Percentiles rank a stretch among this genome's conserved stretches.
These are phyloP conservation scores for Uropsilus gracilis DNA, from an alignment of 2,113 vertebrate species.

Conservation along the genomic window DNA sequence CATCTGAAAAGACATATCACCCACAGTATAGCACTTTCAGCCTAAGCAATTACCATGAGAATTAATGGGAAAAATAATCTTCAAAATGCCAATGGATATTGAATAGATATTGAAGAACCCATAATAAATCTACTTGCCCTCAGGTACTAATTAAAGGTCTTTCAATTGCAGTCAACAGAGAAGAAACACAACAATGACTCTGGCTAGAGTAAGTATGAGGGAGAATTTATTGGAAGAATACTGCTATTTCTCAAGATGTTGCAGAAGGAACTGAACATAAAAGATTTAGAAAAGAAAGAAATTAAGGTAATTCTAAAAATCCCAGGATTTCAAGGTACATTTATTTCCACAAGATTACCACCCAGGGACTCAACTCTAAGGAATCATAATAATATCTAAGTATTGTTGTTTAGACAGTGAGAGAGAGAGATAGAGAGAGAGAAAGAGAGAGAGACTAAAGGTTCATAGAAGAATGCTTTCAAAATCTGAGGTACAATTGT, in stretches of 20 bases:
- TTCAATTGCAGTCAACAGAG: constrained; percentile 16
- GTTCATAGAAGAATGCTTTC: neutral
- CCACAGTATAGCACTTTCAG: neutral
- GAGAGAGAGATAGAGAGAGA: too few species aligned
- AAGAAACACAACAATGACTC: constrained; percentile 40
- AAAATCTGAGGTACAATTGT: neutral
- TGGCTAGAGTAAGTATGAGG: neutral
- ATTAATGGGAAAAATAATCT: constrained; percentile 43
- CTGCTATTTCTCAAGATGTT: constrained; percentile 25
- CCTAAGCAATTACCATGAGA: constrained; percentile 40
- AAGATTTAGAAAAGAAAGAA: constrained; percentile 25
- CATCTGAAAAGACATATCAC: constrained; percentile 25
- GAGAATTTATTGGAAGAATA: neutral
- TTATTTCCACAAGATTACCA: neutral
- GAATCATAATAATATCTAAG: neutral
- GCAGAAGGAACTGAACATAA: constrained; percentile 29
- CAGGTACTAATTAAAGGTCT: constrained; percentile 39
- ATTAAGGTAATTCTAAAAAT: neutral
- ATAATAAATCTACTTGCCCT: constrained; percentile 47
- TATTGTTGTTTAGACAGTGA: constrained; percentile 6
- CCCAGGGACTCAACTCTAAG: neutral
- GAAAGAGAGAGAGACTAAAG: neutral
- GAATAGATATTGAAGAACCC: neutral
- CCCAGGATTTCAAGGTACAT: neutral
- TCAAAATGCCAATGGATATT: constrained; percentile 47